A percentile compares a stretch with the other conserved stretches of the same genome.
Conservation (phyloP, 2,797 vertebrate genomes). For the Onychomys leucogaster region DNA sequence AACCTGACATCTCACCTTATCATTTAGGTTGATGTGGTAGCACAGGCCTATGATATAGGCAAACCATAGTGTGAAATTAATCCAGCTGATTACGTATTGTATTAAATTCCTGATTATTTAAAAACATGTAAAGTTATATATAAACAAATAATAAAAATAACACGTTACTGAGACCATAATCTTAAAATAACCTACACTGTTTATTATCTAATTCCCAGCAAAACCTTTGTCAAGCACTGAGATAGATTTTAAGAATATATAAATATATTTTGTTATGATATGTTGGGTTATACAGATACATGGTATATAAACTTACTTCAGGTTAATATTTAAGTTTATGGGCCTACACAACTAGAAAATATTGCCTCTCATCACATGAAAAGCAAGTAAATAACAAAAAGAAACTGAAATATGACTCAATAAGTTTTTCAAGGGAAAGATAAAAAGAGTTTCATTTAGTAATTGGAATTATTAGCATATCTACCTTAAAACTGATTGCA, state of each 20-base stretch:
- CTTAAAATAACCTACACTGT: background rate
- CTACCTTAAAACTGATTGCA: background rate
- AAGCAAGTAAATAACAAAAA: background rate
- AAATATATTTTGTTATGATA: background rate
- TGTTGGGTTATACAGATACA: background rate
- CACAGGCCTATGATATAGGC: accelerated
- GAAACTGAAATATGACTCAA: background rate
- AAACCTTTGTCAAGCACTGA: background rate
- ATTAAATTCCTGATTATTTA: background rate
- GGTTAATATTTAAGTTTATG: background rate
- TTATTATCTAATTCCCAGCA: background rate
- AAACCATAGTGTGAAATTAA: background rate
- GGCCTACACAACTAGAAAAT: accelerated
- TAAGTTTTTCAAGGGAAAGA: background rate
- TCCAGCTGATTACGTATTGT: background rate
- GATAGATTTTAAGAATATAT: background rate
- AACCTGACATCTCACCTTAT: background rate
- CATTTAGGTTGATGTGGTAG: background rate
- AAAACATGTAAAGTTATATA: background rate
- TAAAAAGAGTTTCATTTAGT: background rate
- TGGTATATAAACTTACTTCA: background rate
- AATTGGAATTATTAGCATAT: background rate
- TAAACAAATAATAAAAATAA: background rate
- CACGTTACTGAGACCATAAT: background rate
- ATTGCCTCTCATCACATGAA: background rate